Base-by-base conservation (phyloP, 2,113 vertebrate species). In the Tinamus guttatus region DNA sequence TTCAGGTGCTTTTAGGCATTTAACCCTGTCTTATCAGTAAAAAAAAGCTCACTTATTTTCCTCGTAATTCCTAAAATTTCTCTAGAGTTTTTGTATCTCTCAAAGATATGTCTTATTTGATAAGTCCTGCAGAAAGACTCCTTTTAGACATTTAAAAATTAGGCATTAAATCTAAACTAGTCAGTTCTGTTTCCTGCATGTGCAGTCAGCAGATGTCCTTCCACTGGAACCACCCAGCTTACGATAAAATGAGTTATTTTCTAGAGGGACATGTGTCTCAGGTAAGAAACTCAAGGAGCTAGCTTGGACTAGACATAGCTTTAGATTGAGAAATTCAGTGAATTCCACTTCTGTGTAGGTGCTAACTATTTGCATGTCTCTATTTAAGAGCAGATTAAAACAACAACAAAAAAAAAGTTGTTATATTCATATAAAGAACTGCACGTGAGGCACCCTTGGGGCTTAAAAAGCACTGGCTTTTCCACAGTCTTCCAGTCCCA, bases 1-100 rank as follows among this genome's bases (percentile, higher is more conserved):
- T 95, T 94, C 52, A 89, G 82, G 40, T 8, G 13, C 51, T 95
- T 95, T 93, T 92, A 92, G 45, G 71, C 13, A 43, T 80, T 96
- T 96, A 97, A 91, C 82, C 36, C 81, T 91, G 45, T 25, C 11
- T 3, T 54, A 85, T 2, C 17, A 63, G 69, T 51, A 52, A 52
- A 93, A 64, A 52, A 52, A 93, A 64, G 14, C 71, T 92, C 56
- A 85, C 38, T 73, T 1, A 36, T 21, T 25, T 71, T 51, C 75
- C 67, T 82, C 22, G 21, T 15, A 5, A 82, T 69, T 80, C 40
- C 17, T 3, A 4, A 16, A 45, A 85, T 21, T 94, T 90, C 67
- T 49, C 10, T 60, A 45, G 8, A 27, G 59, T 52, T 85, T 79
- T 62, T 85, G 24, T 47, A 3, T 22, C 49, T 76, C 32, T 20